Conservation (phyloP, 2,797 vertebrate species). For the Enteromius unitaeniatus region DNA sequence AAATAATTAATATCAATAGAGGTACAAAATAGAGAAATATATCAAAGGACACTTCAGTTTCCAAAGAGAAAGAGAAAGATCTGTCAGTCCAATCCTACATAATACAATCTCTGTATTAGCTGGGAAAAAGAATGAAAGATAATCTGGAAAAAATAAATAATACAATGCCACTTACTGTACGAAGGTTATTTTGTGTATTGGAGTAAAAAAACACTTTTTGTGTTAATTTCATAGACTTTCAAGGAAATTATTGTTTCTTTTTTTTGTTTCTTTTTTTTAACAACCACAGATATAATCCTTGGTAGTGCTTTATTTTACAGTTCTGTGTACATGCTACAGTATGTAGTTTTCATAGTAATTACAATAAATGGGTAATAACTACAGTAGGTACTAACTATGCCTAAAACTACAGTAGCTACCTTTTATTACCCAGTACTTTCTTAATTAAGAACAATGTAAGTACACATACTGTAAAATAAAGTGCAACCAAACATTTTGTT, state of each 20-base stretch:
- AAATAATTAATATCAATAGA: constrained; percentile 70
- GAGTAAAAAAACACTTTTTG: constrained; percentile 4
- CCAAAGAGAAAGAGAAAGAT: constrained; percentile 53
- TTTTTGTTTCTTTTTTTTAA: not conserved
- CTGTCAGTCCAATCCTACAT: constrained; percentile 31
- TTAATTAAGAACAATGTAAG: not conserved
- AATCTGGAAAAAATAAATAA: not conserved
- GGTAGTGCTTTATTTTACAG: not conserved
- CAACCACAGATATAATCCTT: not conserved
- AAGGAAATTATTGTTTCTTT: not conserved
- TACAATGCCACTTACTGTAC: not conserved
- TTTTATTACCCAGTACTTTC: not conserved
- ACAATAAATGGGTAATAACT: not conserved
- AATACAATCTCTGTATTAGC: constrained; percentile 18
- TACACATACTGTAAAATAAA: not conserved
- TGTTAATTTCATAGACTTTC: constrained; percentile 6
- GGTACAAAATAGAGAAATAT: constrained; percentile 70
- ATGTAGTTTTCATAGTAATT: not conserved
- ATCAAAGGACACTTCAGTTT: constrained; percentile 72
- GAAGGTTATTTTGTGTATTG: not conserved
- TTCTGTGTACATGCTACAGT: not conserved
- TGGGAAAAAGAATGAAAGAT: not conserved
- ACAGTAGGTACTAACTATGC: not conserved
- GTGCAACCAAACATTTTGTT: constrained; percentile 2
- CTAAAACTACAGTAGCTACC: not conserved